Conservation (phyloP, 2,888 invertebrate species). For the Lutraria lutraria region DNA sequence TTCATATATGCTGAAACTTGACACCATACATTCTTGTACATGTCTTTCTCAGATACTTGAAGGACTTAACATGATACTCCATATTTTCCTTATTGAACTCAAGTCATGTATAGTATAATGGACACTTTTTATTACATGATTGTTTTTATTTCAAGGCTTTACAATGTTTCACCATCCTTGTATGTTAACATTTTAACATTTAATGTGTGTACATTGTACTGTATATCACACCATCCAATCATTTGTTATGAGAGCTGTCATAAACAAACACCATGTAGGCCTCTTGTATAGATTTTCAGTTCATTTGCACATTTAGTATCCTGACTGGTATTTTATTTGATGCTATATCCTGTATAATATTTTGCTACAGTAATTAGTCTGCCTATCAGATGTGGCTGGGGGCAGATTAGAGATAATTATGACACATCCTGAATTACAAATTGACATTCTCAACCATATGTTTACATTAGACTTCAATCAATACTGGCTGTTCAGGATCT, state of each 20-base stretch:
- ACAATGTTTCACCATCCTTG: too few species aligned
- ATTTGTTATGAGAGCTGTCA: not conserved
- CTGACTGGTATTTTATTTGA: conserved; percentile 26
- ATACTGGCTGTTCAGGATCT: conserved; percentile 35
- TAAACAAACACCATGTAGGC: not conserved
- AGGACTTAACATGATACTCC: too few species aligned
- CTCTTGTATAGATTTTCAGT: not conserved
- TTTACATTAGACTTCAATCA: conserved; percentile 26
- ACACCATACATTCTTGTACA: too few species aligned
- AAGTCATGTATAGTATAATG: too few species aligned
- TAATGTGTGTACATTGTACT: too few species aligned
- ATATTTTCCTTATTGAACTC: too few species aligned
- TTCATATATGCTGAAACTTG: too few species aligned
- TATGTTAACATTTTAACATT: too few species aligned
- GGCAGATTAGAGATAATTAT: conserved; percentile 56
- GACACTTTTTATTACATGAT: too few species aligned
- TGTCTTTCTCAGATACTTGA: too few species aligned
- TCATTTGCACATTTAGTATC: conserved; percentile 3
- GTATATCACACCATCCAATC: too few species aligned
- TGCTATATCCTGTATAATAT: conserved; percentile 29
- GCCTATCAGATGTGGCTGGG: conserved; percentile 8
- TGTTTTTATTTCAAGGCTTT: too few species aligned
- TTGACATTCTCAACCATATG: conserved; percentile 37
- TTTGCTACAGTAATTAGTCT: conserved; percentile 52
- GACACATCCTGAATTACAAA: conserved; percentile 54